Conservation (phyloP, 2,113 vertebrate species). For the Tetrax tetrax region DNA sequence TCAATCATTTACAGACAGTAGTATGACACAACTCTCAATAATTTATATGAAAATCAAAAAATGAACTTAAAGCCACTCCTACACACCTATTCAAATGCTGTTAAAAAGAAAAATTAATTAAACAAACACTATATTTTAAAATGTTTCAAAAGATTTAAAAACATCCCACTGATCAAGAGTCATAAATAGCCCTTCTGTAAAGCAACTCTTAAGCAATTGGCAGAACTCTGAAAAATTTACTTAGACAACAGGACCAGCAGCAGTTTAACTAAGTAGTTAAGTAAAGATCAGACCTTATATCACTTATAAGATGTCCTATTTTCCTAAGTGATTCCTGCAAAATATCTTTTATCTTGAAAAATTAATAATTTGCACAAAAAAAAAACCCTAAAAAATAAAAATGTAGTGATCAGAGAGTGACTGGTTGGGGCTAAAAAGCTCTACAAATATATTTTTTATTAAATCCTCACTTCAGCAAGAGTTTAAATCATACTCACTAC, state of each 20-base stretch:
- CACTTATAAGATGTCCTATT: not conserved
- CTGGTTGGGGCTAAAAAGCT: not conserved
- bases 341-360: not conserved
- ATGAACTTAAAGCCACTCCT: not conserved
- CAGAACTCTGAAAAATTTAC: not conserved
- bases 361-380: not conserved
- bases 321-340: not conserved
- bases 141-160: not conserved
- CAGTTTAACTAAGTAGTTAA: not conserved
- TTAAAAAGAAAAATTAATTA: not conserved
- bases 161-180: rapidly evolving
- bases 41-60: not conserved
- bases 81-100: not conserved
- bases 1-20: conserved; percentile 43
- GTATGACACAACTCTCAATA: conserved; percentile 42
- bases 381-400: not conserved
- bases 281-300: not conserved
- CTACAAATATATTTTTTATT: not conserved
- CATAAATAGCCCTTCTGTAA: not conserved
- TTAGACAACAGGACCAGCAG: not conserved
- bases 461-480: not conserved
- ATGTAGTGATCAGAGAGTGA: not conserved
- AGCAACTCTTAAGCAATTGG: not conserved
- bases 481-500: not conserved
- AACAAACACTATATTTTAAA: not conserved